Percentiles rank a stretch among this genome's conserved stretches.
Conservation (phyloP, 2,797 vertebrate genomes). For the Coendou prehensilis region DNA sequence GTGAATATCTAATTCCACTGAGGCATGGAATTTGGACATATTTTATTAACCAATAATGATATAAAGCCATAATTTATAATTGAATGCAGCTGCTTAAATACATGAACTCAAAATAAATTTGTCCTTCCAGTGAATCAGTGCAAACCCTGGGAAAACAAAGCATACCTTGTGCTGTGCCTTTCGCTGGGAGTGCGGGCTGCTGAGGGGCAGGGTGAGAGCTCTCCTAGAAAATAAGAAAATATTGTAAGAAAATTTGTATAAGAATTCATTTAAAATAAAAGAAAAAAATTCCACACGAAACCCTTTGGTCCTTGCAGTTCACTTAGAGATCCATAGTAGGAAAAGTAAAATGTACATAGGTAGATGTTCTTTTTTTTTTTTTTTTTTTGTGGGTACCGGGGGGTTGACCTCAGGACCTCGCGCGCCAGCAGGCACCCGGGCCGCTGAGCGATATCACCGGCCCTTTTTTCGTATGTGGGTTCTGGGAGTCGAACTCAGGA, state of each 20-base stretch:
- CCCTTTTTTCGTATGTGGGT: too few species aligned
- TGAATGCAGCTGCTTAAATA: constrained; percentile 13
- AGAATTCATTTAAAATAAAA: not conserved
- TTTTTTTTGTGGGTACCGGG: too few species aligned
- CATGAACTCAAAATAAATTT: not conserved
- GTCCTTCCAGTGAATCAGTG: not conserved
- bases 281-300: not conserved
- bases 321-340: not conserved
- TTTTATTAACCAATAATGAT: constrained; percentile 6
- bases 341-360: constrained; percentile 12
- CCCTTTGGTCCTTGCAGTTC: not conserved
- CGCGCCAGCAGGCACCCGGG: too few species aligned
- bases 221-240: constrained; percentile 87
- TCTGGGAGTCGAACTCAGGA: too few species aligned
- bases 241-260: not conserved
- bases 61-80: not conserved
- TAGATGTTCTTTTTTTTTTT: not conserved
- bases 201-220: constrained; percentile 81
- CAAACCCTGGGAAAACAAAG: constrained; percentile 56
- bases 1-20: not conserved
- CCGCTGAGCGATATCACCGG: too few species aligned
- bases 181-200: constrained; percentile 86
- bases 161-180: constrained; percentile 94
- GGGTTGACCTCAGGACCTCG: too few species aligned
- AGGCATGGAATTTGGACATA: not conserved